Percentiles rank a stretch among this genome's conserved stretches.
phyloP scores from a whole-genome alignment of 1,140 invertebrate species.

The Calephelis virginiensis region DNA sequence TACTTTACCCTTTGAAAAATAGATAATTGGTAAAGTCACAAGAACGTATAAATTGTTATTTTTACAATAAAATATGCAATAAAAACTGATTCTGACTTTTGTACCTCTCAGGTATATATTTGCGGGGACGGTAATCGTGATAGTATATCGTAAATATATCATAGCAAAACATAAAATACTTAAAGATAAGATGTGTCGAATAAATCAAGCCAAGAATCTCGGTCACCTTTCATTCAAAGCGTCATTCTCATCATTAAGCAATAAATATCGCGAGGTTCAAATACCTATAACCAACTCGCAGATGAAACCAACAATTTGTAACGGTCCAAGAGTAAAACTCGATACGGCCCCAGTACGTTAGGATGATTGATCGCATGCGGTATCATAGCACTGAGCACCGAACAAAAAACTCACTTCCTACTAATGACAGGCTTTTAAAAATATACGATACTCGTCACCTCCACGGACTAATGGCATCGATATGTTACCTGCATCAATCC shows the following conservation, averaged over 20 bases:
- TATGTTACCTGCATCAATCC: slow-evolving; percentile 72
- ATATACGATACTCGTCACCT: slow-evolving; percentile 66
- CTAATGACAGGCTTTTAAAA: slow-evolving; percentile 72
- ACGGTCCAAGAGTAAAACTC: slow-evolving; percentile 58
- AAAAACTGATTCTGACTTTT: no score
- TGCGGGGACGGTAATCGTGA: no score
- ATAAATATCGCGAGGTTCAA: slow-evolving; percentile 5
- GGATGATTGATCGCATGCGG: slow-evolving; percentile 64
- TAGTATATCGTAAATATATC: no score
- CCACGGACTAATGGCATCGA: slow-evolving; percentile 59
- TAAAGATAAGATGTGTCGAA: no score
- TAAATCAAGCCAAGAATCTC: background rate
- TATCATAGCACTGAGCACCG: slow-evolving; percentile 49
- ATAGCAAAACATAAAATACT: no score
- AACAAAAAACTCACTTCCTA: slow-evolving; percentile 58
- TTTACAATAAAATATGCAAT: no score
- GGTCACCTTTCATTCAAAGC: background rate
- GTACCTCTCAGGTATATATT: no score
- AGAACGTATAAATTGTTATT: no score
- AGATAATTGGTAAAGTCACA: no score
- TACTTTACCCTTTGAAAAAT: no score
- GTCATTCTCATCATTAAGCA: background rate
- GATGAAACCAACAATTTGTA: slow-evolving; percentile 39
- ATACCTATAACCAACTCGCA: slow-evolving; percentile 25
- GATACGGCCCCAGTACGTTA: slow-evolving; percentile 43